A percentile compares a stretch with the other conserved stretches of the same genome.
phyloP scores from a whole-genome alignment of 2,113 vertebrate genomes.

The Daphoenositta chrysoptera region DNA sequence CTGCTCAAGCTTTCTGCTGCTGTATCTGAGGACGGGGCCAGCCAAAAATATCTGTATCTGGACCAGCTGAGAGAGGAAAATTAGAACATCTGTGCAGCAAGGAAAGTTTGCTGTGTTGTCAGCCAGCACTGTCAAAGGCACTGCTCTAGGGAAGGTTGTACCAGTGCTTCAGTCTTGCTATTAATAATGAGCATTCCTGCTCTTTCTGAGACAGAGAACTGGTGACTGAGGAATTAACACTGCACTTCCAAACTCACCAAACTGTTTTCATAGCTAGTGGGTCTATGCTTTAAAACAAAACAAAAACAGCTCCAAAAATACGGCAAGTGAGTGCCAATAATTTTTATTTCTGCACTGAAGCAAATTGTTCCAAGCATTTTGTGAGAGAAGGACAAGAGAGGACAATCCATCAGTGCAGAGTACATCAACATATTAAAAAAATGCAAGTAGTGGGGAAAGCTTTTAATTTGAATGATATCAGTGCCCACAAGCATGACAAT shows the following conservation, averaged over 20 bases:
- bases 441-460: slow-evolving; percentile 43
- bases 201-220: background rate
- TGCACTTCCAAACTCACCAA: background rate
- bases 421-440: slow-evolving; percentile 57
- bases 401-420: slow-evolving; percentile 46
- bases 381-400: slow-evolving; percentile 56
- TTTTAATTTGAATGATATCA: slow-evolving; percentile 68
- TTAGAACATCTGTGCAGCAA: background rate
- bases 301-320: background rate
- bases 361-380: slow-evolving; percentile 25
- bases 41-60: background rate
- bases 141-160: background rate
- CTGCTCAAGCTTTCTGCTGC: background rate
- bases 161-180: background rate
- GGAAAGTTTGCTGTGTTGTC: background rate
- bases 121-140: background rate
- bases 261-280: background rate
- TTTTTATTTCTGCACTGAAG: slow-evolving; percentile 23
- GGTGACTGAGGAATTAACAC: background rate
- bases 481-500: slow-evolving; percentile 61
- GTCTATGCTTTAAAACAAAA: background rate
- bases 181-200: background rate
- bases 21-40: background rate
- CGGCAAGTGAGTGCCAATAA: background rate
- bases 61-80: background rate